phyloP scores from a whole-genome alignment of 2,888 invertebrate species.

The Hirtodrosophila confusa region DNA sequence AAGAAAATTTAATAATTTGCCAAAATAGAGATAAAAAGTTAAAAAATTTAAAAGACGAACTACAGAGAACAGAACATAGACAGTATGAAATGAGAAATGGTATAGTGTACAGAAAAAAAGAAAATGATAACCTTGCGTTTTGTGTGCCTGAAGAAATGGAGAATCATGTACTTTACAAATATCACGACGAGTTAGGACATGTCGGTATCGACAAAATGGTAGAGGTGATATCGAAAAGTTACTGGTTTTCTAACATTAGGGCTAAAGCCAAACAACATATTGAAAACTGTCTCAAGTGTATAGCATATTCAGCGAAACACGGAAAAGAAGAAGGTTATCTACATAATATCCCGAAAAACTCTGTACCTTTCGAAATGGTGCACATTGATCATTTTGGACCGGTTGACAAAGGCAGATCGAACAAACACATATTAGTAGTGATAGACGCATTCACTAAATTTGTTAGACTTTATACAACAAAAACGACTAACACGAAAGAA shows the following conservation, averaged over 20 bases:
- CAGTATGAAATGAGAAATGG: slow-evolving; percentile 10
- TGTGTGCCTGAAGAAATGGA: slow-evolving; percentile 36
- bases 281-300: not conserved
- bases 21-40: too few relatives aligned
- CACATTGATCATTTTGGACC: slow-evolving; percentile 18
- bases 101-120: slow-evolving; percentile 14
- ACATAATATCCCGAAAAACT: slow-evolving; percentile 9
- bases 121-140: slow-evolving; percentile 8
- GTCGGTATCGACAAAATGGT: slow-evolving; percentile 2
- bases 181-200: slow-evolving; percentile 5
- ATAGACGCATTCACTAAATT: slow-evolving; percentile 13
- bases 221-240: not conserved
- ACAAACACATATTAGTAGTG: slow-evolving; percentile 14
- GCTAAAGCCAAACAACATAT: not conserved
- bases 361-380: slow-evolving; percentile 3
- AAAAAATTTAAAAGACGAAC: too few relatives aligned
- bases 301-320: slow-evolving; percentile 3
- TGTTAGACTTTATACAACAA: slow-evolving; percentile 6
- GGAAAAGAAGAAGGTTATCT: slow-evolving; percentile 14
- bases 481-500: slow-evolving; percentile 10
- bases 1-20: too few relatives aligned
- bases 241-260: not conserved
- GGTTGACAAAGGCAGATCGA: not conserved
- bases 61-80: too few relatives aligned
- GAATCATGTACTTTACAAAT: slow-evolving; percentile 11